Evolutionary conservation across 2,113 vertebrate genomes (phyloP).

Genomic region (Desmodus rotundus): DNA sequence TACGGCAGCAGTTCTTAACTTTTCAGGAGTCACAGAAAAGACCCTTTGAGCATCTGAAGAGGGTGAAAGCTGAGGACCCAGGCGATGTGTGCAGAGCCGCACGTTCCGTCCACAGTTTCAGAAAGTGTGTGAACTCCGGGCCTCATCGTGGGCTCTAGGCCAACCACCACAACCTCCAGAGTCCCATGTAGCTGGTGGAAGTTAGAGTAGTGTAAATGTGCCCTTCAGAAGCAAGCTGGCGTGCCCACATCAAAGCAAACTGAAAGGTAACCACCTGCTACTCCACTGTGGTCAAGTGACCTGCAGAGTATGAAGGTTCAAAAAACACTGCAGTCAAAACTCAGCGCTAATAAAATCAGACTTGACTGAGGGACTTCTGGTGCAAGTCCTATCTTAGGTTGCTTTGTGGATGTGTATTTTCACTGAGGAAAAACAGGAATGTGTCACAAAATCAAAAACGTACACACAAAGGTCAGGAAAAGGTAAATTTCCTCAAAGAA

Average conservation of each 20-base stretch:
- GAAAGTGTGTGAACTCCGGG: not conserved
- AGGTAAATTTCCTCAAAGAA: not conserved
- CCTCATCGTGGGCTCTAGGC: not conserved
- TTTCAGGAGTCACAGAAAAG: not conserved
- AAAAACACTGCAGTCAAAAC: fast-evolving
- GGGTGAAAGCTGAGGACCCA: not conserved
- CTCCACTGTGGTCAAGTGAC: not conserved
- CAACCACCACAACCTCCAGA: not conserved
- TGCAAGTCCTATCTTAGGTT: not conserved
- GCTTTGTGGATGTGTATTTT: not conserved
- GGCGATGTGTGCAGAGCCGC: fast-evolving
- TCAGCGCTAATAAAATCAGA: not conserved
- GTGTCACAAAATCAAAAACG: not conserved
- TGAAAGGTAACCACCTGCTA: not conserved
- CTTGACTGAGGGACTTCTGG: not conserved
- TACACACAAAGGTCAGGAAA: not conserved
- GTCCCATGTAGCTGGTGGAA: fast-evolving
- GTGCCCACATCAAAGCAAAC: not conserved
- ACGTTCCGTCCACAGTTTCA: not conserved
- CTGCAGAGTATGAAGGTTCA: not conserved
- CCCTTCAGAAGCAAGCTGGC: not conserved
- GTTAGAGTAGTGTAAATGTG: not conserved
- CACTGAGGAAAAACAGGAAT: not conserved
- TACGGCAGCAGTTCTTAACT: not conserved
- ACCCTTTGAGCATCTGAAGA: not conserved